Conservation (phyloP, 2,113 vertebrate genomes). For the Odontesthes bonariensis region DNA sequence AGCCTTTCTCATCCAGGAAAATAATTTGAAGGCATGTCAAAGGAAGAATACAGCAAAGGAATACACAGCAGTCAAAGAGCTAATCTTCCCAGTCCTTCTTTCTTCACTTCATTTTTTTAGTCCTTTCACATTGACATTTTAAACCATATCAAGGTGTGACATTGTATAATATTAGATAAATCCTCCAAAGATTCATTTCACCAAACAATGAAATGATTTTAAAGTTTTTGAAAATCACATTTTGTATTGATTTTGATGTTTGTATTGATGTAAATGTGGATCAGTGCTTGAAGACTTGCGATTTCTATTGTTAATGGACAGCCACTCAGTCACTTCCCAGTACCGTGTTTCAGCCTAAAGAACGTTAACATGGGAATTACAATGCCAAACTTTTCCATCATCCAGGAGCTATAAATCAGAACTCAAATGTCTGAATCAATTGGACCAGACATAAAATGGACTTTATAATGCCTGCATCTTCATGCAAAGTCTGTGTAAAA, state of each 20-base stretch:
- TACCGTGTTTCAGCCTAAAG: too few species aligned
- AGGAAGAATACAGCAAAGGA: conserved; percentile 15
- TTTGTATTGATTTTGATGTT: too few species aligned
- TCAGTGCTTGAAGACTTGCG: too few species aligned
- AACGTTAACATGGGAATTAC: not conserved
- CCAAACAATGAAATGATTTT: not conserved
- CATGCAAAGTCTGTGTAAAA: not conserved
- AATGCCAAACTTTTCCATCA: not conserved
- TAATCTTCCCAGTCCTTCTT: conserved; percentile 23
- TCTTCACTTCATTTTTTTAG: conserved; percentile 4
- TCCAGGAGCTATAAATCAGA: not conserved
- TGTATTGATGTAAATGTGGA: conserved; percentile 8
- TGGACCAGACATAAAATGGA: not conserved
- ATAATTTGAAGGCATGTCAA: conserved; percentile 30
- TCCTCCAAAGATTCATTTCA: not conserved
- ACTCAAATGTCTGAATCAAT: not conserved
- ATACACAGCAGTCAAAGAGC: conserved; percentile 14
- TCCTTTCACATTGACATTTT: conserved; percentile 18
- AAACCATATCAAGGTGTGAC: not conserved
- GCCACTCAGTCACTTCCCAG: not conserved
- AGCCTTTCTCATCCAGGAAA: conserved; percentile 25
- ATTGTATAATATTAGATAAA: not conserved
- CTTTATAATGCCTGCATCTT: not conserved
- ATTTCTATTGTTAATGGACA: not conserved
- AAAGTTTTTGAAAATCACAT: not conserved